Base-by-base conservation (phyloP, 1,140 invertebrate species). In the Manduca sexta region DNA sequence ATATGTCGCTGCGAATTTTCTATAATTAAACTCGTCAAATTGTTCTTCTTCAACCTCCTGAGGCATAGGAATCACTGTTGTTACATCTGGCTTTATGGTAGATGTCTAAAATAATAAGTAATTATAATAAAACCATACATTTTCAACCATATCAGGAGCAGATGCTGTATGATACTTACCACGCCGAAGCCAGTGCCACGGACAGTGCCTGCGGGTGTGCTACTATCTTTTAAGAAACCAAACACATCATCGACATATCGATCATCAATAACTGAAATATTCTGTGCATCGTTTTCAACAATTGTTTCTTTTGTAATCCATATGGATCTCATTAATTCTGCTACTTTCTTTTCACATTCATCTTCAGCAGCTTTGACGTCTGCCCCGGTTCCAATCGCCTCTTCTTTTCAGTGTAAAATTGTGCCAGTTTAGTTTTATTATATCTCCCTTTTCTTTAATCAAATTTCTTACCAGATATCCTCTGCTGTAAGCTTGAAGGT, bases 1-100 rank as follows among this genome's bases (percentile, higher is more conserved):
- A 74, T 96, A 97, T 0, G 94, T 96, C 0, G 94, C 91, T 1
- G 95, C 95, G 88, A 95, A 97, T 86, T 98, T 98, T 54, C 91
- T 88, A 73, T 97, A 98, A 66, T 94, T 94, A 74, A 93, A 97
- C 42, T 84, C 80, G 46, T 85, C 82, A 38, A 92, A 92, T 1
- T 94, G 86, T 74, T 97, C 95, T 59, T 94, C 91, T 41, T 86
- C 70, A 35, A 70, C 56, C 3, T 71, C 64, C 62, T 72, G 55
- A 21, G 69, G 79, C 41, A 79, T 56, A 16, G 74, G 78, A 40
- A 84, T 77, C 3, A 80, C 58, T 16, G 43, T 61, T 40, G 68
- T 53, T 43, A 73, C 37, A 38, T 55, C 18, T 13, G 80, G 74
- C 45, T 83, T 81, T 8, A 56, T 45, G 29, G 68, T 57, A 41